phyloP scores from a whole-genome alignment of 1,140 invertebrate genomes.

The Acromyrmex heyeri region DNA sequence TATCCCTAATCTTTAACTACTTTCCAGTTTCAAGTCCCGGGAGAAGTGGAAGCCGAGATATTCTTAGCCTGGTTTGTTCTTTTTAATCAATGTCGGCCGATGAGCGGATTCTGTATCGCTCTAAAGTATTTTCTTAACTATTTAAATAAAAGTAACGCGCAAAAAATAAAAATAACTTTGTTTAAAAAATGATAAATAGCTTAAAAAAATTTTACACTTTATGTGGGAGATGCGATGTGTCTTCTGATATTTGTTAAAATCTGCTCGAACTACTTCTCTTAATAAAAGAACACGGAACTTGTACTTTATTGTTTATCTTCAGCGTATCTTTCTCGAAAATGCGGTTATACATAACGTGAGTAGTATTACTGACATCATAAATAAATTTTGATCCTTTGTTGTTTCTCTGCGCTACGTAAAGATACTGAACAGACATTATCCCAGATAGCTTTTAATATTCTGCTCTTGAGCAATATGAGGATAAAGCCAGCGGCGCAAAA shows the following conservation, averaged over 20 bases:
- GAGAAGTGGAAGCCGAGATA: constrained; percentile 48
- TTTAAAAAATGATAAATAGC: not conserved
- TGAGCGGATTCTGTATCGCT: constrained; percentile 14
- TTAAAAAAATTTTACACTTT: not conserved
- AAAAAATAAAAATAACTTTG: constrained; percentile 5
- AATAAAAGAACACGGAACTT: not conserved
- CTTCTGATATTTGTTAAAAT: constrained; percentile 4
- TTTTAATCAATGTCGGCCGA: constrained; percentile 43
- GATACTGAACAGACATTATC: constrained; percentile 39
- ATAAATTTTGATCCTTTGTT: constrained; percentile 60
- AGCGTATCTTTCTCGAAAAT: not conserved
- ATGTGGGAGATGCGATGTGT: not conserved
- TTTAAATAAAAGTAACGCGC: not conserved
- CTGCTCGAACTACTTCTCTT: not conserved
- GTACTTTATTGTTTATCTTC: constrained; percentile 11
- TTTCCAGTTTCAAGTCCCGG: constrained; percentile 54
- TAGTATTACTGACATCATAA: constrained; percentile 26
- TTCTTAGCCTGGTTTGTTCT: constrained; percentile 46
- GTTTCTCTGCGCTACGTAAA: constrained; percentile 29
- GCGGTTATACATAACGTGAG: not conserved
- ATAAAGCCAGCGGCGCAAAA: constrained; percentile 41
- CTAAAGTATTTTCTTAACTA: constrained; percentile 19
- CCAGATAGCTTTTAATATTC: constrained; percentile 61
- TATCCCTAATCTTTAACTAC: constrained; percentile 65
- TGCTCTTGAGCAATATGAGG: constrained; percentile 45